Evolutionary conservation across 2,888 invertebrate genomes (phyloP).

Genomic region (Chrysolina americana): DNA sequence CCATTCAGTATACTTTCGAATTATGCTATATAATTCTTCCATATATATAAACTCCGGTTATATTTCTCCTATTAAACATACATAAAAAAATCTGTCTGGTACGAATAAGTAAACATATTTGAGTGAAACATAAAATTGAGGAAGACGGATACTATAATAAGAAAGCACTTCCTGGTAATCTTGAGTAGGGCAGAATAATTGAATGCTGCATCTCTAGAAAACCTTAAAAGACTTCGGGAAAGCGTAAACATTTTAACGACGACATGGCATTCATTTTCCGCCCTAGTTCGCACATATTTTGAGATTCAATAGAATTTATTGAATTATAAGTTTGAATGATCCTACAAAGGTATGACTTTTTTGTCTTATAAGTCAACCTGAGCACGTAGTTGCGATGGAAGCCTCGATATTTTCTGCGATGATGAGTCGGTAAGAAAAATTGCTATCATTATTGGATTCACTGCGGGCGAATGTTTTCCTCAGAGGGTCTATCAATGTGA

Average conservation of each 20-base stretch:
- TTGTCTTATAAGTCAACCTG: neutral
- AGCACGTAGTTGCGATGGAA: neutral
- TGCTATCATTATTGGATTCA: neutral
- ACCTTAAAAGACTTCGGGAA: slow-evolving; percentile 31
- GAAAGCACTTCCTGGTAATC: neutral
- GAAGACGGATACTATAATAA: neutral
- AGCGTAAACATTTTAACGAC: slow-evolving; percentile 41
- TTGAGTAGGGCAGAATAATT: neutral
- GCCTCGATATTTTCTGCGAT: neutral
- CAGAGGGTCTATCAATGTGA: neutral
- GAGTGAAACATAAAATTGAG: neutral
- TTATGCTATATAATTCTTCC: too few relatives aligned
- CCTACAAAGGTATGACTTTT: neutral
- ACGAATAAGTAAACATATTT: too few relatives aligned
- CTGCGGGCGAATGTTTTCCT: neutral
- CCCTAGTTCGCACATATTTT: slow-evolving; percentile 34
- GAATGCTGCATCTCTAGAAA: neutral
- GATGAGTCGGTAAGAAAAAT: neutral
- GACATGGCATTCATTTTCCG: slow-evolving; percentile 33
- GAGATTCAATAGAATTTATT: slow-evolving; percentile 32
- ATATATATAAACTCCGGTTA: too few relatives aligned
- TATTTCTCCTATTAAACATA: too few relatives aligned
- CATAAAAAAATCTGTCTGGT: too few relatives aligned
- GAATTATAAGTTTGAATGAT: slow-evolving; percentile 22
- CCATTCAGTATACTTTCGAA: too few relatives aligned